A percentile compares a stretch with the other conserved stretches of the same genome.
Conservation (phyloP, 2,113 vertebrate species). For the Ardeotis arabs region DNA sequence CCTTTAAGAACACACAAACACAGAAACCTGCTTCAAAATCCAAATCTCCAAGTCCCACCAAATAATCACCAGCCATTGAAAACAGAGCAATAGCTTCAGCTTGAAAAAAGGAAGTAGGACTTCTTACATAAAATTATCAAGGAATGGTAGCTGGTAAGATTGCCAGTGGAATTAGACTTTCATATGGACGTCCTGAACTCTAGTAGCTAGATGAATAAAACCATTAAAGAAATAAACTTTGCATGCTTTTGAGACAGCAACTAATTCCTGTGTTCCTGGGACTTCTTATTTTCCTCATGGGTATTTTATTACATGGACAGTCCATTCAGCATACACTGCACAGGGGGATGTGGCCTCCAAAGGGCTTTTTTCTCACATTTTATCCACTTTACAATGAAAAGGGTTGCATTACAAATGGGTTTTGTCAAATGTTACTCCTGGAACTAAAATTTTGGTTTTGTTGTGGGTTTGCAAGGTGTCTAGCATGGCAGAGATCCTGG, state of each 20-base stretch:
- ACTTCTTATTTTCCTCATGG: background rate
- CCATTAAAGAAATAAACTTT: background rate
- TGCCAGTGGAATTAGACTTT: background rate
- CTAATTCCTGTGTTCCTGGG: background rate
- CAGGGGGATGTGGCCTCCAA: background rate
- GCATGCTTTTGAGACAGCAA: background rate
- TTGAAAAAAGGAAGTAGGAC: background rate
- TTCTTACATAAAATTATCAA: background rate
- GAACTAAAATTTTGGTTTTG: background rate
- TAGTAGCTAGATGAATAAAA: background rate
- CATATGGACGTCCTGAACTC: background rate
- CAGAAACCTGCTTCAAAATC: background rate
- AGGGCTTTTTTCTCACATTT: background rate
- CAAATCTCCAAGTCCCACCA: background rate
- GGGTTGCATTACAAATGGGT: background rate
- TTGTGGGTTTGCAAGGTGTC: background rate
- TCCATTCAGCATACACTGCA: background rate
- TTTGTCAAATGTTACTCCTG: background rate
- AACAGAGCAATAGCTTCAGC: background rate
- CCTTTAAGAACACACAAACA: background rate
- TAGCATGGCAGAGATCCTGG: background rate
- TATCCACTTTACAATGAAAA: background rate
- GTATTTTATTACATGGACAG: background rate
- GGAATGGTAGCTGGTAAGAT: background rate
- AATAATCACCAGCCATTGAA: background rate